Base-by-base conservation (phyloP, 2,888 invertebrate genomes). In the Chironomus riparius region DNA sequence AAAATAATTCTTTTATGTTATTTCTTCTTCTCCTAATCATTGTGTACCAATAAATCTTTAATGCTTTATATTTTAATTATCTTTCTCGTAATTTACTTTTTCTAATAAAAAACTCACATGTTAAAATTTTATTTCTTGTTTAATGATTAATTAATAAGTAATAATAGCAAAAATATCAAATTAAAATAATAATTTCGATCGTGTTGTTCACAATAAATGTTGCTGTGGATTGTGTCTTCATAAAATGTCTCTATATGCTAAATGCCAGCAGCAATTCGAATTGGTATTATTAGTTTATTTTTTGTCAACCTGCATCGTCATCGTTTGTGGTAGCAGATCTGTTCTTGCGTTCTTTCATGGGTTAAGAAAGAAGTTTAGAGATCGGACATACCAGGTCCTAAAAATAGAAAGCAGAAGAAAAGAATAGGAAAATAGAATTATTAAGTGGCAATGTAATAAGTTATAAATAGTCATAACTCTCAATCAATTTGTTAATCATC, bases 301-400 rank as follows among this genome's bases (percentile, higher is more conserved):
- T 28, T 28, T 21, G 70, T 47, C 22, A 48, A 50, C 50, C 72
- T 62, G 73, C 62, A 18, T 74, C 47, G 68, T n/a, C n/a, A n/a
- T 68, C 50, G 47, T 18, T 18, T 13, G 38, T 56, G 7, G 15
- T 56, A 56, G 56, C 22, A 68, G 74, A 68, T 68, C 69, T 69
- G n/a, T 56, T 69, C 18, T 50, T 48, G 21, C 18, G 47, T 76
- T 76, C 76, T 76, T 69, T 74, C 74, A 74, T 74, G 65, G 48
- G 10, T 21, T 28, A 74, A 76, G 76, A 76, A 76, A 69, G 76
- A 76, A 69, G 38, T 18, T 86, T 86, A 88, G 85, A 87, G 85
- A 85, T 88, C 88, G 81, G 87, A 87, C 83, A 87, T 87, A 82
- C 87, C 87, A 81, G 87, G 87, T 85, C 87, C 88, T 87, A 86